Base-by-base conservation (phyloP, 2,797 vertebrate species). In the Pseudochaenichthys georgianus region DNA sequence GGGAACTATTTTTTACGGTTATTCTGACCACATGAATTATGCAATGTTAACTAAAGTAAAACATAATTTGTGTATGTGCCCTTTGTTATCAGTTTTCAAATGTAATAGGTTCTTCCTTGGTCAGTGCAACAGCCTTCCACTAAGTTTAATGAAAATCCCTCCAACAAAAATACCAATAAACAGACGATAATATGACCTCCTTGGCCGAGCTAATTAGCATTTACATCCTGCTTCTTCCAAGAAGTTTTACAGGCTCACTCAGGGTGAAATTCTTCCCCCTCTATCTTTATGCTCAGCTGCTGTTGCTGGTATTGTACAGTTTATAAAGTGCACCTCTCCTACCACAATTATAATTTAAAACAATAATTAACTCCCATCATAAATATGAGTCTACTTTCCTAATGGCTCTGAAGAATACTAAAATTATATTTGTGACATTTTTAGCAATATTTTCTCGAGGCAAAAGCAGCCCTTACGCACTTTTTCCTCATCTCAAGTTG, bases 321-420 rank as follows among this genome's bases (percentile, higher is more conserved):
- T 64, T 60, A 66, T 28, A 38, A 62, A 51, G 13, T 16, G 21
- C 42, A 69, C 53, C 67, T 70, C 47, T 59, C 28, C 59, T 78
- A 23, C 58, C 64, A 81, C 65, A 77, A 84, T 85, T 81, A 82
- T 57, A 77, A 78, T 84, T 74, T 80, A 42, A 77, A 83, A 87
- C 72, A 78, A 81, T 70, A 87, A 79, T 17, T 8, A 81, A 81
- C 70, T 80, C 59, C 43, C 12, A 74, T 79, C 77, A 75, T 77
- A 64, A 81, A 85, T 68, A 73, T 43, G 21, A 54, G 63, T 68
- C 34, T 89, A 70, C 87, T 87, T 88, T 88, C 82, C 84, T 80
- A 64, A 55, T n/a, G 71, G 87, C 70, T 73, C 47, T 63, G 57
- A 75, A 89, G 67, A 74, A 85, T 75, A 70, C 50, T 66, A 46